phyloP scores from a whole-genome alignment of 2,797 vertebrate genomes.

The Cuniculus paca region DNA sequence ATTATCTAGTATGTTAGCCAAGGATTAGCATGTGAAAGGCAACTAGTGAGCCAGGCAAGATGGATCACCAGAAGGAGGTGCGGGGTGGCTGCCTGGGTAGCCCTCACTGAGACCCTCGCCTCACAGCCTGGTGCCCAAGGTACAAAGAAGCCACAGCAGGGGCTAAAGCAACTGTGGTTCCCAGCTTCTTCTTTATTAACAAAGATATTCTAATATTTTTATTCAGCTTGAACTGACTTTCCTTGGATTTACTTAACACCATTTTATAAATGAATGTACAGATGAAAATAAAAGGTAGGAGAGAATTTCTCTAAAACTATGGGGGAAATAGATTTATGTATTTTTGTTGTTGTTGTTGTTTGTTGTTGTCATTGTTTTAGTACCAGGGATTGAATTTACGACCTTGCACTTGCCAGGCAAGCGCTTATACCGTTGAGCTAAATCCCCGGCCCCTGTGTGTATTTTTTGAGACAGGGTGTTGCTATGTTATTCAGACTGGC shows the following conservation, averaged over 20 bases:
- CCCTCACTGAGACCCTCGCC: neutral
- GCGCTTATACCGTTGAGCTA: too few relatives aligned
- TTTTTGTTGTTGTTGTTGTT: too few relatives aligned
- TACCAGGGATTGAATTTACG: too few relatives aligned
- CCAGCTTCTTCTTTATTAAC: neutral
- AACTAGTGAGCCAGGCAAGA: neutral
- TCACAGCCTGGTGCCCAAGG: neutral
- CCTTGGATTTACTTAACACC: slow-evolving; percentile 10
- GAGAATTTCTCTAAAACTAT: slow-evolving; percentile 48
- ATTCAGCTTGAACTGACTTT: slow-evolving; percentile 39
- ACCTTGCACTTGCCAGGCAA: too few relatives aligned
- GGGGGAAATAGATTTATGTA: too few relatives aligned
- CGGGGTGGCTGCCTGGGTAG: neutral
- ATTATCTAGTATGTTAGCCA: neutral
- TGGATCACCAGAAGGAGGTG: neutral
- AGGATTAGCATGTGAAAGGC: slow-evolving; percentile 1
- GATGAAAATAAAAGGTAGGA: slow-evolving; percentile 43
- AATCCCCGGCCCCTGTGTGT: too few relatives aligned
- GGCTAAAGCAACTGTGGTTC: neutral
- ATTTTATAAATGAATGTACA: slow-evolving; percentile 11
- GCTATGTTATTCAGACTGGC: too few relatives aligned
- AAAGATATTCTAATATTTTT: neutral
- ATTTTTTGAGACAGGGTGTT: too few relatives aligned
- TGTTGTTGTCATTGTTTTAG: too few relatives aligned
- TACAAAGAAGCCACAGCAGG: neutral